Conservation (phyloP, 2,113 vertebrate species). For the Galeopterus variegatus region DNA sequence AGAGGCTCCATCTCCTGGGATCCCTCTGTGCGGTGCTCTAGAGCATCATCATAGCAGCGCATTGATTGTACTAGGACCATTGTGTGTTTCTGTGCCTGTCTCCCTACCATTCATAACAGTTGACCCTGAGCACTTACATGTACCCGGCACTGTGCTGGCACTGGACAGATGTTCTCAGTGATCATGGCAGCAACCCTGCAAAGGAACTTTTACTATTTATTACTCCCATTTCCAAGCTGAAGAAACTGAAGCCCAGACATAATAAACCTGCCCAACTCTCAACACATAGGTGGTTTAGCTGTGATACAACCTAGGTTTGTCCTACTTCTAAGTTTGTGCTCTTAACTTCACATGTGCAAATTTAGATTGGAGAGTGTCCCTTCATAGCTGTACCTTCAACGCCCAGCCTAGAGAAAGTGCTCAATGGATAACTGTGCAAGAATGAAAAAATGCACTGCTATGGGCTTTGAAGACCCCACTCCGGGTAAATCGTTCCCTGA, state of each 20-base stretch:
- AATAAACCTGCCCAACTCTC: neutral
- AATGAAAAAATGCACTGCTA: neutral
- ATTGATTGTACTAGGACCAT: neutral
- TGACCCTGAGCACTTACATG: fast-evolving
- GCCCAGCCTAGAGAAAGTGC: neutral
- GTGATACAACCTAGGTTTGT: neutral
- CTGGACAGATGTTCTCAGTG: neutral
- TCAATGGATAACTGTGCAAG: neutral
- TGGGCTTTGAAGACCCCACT: neutral
- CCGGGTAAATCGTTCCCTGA: neutral
- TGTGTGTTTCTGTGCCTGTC: neutral
- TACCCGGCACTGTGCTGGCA: too few relatives aligned
- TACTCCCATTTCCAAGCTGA: neutral
- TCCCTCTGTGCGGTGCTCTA: fast-evolving
- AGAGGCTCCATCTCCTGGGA: neutral
- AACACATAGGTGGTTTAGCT: neutral
- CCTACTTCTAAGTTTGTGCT: neutral
- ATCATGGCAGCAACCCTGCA: neutral
- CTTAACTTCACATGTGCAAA: neutral
- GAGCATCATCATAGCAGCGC: fast-evolving
- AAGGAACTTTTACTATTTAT: neutral
- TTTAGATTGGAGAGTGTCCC: neutral
- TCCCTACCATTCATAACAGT: fast-evolving
- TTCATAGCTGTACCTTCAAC: fast-evolving
- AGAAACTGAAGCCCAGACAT: neutral